Conservation (phyloP, 2,888 invertebrate genomes). For the Phalera bucephala region DNA sequence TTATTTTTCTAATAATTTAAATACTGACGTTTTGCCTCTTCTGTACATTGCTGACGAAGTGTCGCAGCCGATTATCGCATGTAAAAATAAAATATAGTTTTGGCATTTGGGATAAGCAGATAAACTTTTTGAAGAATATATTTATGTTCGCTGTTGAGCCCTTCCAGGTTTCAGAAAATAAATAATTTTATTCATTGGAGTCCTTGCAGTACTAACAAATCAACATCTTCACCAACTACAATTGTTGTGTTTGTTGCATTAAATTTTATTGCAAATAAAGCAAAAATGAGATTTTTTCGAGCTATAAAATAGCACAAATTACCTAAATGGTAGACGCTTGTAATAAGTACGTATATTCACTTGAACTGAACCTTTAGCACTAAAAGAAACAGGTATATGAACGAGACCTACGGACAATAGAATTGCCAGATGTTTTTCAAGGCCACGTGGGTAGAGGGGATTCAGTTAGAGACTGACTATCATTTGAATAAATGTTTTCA, state of each 20-base stretch:
- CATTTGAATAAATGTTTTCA: not conserved
- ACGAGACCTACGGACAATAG: not conserved
- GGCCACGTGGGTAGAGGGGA: slow-evolving; percentile 2
- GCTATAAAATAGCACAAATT: too few species aligned
- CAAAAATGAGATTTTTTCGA: too few species aligned
- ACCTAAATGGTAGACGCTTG: too few species aligned
- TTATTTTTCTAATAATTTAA: slow-evolving; percentile 10
- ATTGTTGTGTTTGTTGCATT: slow-evolving; percentile 21
- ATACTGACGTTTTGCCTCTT: too few species aligned
- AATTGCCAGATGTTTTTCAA: slow-evolving; percentile 2
- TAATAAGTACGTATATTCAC: slow-evolving; percentile 2
- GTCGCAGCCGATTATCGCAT: too few species aligned
- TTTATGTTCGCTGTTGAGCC: too few species aligned
- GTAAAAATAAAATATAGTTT: too few species aligned
- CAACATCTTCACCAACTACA: slow-evolving; percentile 18
- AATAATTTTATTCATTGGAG: slow-evolving; percentile 21
- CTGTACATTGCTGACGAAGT: too few species aligned
- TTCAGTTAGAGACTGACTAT: slow-evolving; percentile 1
- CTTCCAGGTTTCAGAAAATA: too few species aligned
- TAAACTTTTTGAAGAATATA: too few species aligned
- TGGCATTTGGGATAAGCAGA: too few species aligned
- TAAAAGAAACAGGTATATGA: slow-evolving; percentile 4
- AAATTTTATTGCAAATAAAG: too few species aligned
- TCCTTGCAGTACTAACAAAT: slow-evolving; percentile 14
- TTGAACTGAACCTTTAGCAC: slow-evolving; percentile 2